phyloP scores from a whole-genome alignment of 2,888 invertebrate species.

The Elegia similella region DNA sequence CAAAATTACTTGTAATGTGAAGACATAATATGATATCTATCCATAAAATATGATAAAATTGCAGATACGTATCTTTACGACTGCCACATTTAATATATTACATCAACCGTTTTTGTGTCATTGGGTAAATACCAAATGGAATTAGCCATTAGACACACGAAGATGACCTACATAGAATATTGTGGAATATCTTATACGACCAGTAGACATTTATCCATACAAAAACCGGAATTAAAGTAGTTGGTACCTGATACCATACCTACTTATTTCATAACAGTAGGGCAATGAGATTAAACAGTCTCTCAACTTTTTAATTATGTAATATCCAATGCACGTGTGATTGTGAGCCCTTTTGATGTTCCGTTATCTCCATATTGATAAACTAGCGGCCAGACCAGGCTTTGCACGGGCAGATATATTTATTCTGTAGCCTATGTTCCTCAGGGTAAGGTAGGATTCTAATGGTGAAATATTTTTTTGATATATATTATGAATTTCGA shows the following conservation, averaged over 20 bases:
- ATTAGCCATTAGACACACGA: slow-evolving; percentile 1
- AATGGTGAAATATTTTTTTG: too few species aligned
- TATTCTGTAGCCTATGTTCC: too few species aligned
- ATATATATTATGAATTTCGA: too few species aligned
- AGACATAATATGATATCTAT: too few species aligned
- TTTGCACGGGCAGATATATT: too few species aligned
- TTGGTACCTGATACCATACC: neutral
- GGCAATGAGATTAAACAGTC: neutral
- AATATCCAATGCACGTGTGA: neutral
- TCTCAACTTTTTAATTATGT: slow-evolving; percentile 7
- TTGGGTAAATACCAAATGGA: slow-evolving; percentile 3
- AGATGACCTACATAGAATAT: slow-evolving; percentile 7
- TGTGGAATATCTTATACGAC: neutral
- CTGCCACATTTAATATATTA: slow-evolving; percentile 7
- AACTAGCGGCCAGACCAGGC: too few species aligned
- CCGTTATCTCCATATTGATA: too few species aligned
- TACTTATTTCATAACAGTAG: slow-evolving; percentile 4
- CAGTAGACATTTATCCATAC: neutral
- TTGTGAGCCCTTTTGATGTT: too few species aligned
- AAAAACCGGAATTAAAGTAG: slow-evolving; percentile 4
- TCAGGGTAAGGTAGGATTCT: too few species aligned
- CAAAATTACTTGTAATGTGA: too few species aligned
- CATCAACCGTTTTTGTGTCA: neutral
- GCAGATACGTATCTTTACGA: neutral
- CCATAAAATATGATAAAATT: too few species aligned